Base-by-base conservation (phyloP, 2,888 invertebrate species). In the Epicampocera succincta region DNA sequence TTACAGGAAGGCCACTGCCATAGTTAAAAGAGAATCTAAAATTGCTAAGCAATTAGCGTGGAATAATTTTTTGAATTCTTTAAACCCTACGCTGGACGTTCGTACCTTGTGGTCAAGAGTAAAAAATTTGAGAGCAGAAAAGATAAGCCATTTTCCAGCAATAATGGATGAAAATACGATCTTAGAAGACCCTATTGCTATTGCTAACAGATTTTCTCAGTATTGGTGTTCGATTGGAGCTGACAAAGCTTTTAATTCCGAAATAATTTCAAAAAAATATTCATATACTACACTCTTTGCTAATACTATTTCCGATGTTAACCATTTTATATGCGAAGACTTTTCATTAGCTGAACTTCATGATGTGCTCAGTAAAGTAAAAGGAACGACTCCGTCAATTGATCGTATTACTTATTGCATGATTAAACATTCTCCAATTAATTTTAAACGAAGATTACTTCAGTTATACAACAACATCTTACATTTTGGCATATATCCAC, bases 201-300 rank as follows among this genome's bases (percentile, higher is more conserved):
- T 50, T 25, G 21, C 21, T 12, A 17, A 50, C 12, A 25, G 21
- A 21, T 50, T 50, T 50, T 19, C 50, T 38, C 12, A 56, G 42
- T 21, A 48, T 50, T 66, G 75, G 75, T 48, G 75, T 9, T 68
- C 60, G 11, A 13, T 60, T 11, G 12, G 48, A 17, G 66, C 66
- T 11, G 66, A 75, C 52, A 1, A 12, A 11, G n/a, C 42, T 40
- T 75, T 60, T 11, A 29, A 40, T 44, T 3, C 6, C 9, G 33
- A 54, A 13, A 65, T 38, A 9, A 25, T 25, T 11, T 48, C 38
- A 60, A n/a, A 19, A 19, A 25, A 25, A 25, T 3, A 25, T 2
- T 25, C 2, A 25, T 25, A 25, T 25, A 25, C 25, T 3, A 25
- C 25, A 25, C 25, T 25, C n/a, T n/a, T n/a, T 13, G 52, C 29